Conservation (phyloP, 1,140 invertebrate species). For the Saccostrea cuccullata region DNA sequence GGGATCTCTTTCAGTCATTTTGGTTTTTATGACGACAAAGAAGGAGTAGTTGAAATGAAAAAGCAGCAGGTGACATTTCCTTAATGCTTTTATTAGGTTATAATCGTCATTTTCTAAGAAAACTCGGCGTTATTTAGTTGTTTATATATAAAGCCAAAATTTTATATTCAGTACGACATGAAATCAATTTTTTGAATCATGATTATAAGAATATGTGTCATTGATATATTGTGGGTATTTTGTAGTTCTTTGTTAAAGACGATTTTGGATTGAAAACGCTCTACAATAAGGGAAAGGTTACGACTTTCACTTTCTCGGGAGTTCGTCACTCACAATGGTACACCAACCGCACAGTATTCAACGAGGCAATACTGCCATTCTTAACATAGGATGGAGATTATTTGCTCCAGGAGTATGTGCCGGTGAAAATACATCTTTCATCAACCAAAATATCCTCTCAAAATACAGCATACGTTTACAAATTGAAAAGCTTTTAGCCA, state of each 20-base stretch:
- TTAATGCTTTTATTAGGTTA: too few relatives aligned
- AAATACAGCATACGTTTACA: too few relatives aligned
- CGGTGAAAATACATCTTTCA: too few relatives aligned
- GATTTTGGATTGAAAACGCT: conserved; percentile 3
- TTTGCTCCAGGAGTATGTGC: too few relatives aligned
- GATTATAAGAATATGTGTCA: too few relatives aligned
- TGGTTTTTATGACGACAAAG: conserved; percentile 4
- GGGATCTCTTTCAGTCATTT: neutral
- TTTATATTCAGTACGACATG: too few relatives aligned
- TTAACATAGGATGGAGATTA: neutral
- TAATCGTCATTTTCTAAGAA: neutral
- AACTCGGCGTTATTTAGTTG: too few relatives aligned
- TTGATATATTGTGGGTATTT: too few relatives aligned
- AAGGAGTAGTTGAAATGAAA: conserved; percentile 3
- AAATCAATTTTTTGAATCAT: too few relatives aligned
- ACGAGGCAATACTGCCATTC: neutral
- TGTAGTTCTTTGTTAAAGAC: neutral
- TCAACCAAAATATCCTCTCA: too few relatives aligned
- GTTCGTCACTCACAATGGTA: neutral
- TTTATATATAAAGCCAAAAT: too few relatives aligned
- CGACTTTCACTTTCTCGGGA: neutral
- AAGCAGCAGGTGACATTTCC: neutral
- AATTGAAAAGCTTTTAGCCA: too few relatives aligned
- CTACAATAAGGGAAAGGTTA: neutral
- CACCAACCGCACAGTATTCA: conserved; percentile 2